A percentile compares a stretch with the other conserved stretches of the same genome.
Evolutionary conservation across 2,113 vertebrate species (phyloP).

Genomic region (Barbus barbus): DNA sequence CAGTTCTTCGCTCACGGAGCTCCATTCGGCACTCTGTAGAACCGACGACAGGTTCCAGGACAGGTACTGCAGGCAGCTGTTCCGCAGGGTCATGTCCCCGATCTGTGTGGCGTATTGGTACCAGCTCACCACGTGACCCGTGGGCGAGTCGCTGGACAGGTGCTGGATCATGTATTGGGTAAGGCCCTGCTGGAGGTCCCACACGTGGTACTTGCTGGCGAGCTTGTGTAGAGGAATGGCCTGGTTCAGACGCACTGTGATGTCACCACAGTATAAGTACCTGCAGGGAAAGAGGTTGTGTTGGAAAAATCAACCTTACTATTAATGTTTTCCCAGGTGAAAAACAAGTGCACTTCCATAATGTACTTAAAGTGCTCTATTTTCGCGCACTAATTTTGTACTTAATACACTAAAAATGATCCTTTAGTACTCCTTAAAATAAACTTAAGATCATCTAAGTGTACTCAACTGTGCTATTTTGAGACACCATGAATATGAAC

Average conservation of each 20-base stretch:
- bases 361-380: no score
- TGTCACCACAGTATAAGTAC: conserved; percentile 93
- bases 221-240: conserved; percentile 89
- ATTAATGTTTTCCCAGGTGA: no score
- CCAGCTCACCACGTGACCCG: conserved; percentile 91
- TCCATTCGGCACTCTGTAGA: conserved; percentile 86
- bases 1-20: conserved; percentile 84
- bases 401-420: no score
- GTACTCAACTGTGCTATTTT: no score
- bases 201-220: conserved; percentile 89
- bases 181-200: conserved; percentile 85
- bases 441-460: no score
- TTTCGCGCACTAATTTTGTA: no score
- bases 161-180: conserved; percentile 91
- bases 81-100: conserved; percentile 80
- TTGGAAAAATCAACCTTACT: not conserved
- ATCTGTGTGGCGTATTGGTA: conserved; percentile 89
- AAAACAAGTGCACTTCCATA: no score
- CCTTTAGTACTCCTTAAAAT: no score
- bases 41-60: conserved; percentile 95
- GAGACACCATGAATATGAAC: no score
- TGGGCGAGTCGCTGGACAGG: conserved; percentile 85
- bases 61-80: conserved; percentile 93
- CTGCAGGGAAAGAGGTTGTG: no score
- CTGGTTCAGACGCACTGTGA: conserved; percentile 86